Evolutionary conservation across 2,797 vertebrate species (phyloP).

Genomic region (Bradypus variegatus): DNA sequence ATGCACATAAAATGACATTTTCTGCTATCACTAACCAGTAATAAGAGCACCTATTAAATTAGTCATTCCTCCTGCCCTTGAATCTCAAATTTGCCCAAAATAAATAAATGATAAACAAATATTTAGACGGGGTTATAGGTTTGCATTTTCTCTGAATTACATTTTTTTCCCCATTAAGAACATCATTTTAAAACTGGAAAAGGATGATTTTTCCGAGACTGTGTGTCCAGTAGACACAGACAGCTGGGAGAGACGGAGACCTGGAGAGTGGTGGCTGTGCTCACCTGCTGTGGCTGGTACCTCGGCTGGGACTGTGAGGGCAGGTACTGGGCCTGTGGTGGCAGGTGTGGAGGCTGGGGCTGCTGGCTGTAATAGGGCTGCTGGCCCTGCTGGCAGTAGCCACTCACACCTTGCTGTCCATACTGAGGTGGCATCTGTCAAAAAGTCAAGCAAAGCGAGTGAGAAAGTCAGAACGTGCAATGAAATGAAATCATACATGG

Average conservation of each 20-base stretch:
- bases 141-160: neutral
- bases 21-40: slow-evolving; percentile 44
- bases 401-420: slow-evolving; percentile 82
- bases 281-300: slow-evolving; percentile 89
- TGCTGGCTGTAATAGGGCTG: slow-evolving; percentile 91
- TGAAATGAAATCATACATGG: neutral
- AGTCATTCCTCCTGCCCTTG: slow-evolving; percentile 42
- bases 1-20: slow-evolving; percentile 50
- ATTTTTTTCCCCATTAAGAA: neutral
- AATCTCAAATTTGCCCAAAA: neutral
- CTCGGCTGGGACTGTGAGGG: slow-evolving; percentile 80
- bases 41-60: slow-evolving; percentile 38
- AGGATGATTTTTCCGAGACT: accelerated
- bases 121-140: neutral
- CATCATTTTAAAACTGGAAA: neutral
- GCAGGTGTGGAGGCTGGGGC: slow-evolving; percentile 83
- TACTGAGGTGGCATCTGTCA: slow-evolving; percentile 90
- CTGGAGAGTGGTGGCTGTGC: neutral
- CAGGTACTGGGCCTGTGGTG: slow-evolving; percentile 86
- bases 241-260: neutral
- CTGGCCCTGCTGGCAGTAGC: slow-evolving; percentile 88
- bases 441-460: slow-evolving; percentile 66
- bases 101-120: neutral
- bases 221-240: neutral
- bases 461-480: slow-evolving; percentile 48